Evolutionary conservation across 2,113 vertebrate species (phyloP).

Genomic region (Platycercus adscitus): DNA sequence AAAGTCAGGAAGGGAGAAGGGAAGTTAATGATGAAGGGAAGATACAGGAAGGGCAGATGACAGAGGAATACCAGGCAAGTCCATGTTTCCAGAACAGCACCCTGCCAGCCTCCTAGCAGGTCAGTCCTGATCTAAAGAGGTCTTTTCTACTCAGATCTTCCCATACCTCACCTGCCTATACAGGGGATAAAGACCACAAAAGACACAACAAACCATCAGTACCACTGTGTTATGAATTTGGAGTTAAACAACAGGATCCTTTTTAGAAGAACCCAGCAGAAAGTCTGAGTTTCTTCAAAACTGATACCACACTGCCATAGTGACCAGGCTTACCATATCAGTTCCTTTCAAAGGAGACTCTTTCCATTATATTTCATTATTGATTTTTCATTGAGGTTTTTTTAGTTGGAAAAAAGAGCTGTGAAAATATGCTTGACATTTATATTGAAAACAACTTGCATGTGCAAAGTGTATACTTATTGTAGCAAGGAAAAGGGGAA

Average conservation of each 20-base stretch:
- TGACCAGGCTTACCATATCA: neutral
- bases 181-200: neutral
- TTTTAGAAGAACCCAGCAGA: neutral
- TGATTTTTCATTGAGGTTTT: neutral
- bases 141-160: neutral
- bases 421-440: constrained; percentile 22
- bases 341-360: neutral
- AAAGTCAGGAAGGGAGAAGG: neutral
- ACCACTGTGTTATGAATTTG: neutral
- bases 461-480: neutral
- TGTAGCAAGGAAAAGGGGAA: neutral
- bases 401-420: neutral
- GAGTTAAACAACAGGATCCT: neutral
- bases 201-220: neutral
- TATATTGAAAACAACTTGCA: constrained; percentile 11
- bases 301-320: neutral
- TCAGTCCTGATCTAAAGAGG: neutral
- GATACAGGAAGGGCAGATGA: neutral
- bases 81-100: neutral
- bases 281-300: neutral
- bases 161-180: neutral
- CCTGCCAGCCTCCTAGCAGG: neutral
- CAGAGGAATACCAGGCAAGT: neutral
- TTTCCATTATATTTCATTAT: neutral
- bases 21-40: neutral